Evolutionary conservation across 2,888 invertebrate species (phyloP), one percentile per base, ranked within the genome.

Genomic region (Phragmatobia fuliginosa): DNA sequence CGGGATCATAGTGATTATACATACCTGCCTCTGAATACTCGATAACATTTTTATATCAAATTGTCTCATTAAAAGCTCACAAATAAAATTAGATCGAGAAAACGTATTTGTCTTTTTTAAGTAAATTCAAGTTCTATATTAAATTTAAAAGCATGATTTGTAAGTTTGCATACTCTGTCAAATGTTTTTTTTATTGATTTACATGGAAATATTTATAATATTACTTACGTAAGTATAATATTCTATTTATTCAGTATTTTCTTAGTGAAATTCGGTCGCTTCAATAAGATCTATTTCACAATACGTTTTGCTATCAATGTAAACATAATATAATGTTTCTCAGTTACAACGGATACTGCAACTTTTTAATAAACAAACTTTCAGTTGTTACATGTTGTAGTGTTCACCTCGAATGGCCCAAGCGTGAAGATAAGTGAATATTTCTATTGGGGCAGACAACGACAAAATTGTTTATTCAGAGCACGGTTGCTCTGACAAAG

Each of bases 401-500:
- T 79, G 76, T 76, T 68, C 41, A 32, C 66, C 31, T 41, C 2
- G 25, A 68, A 68, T 60, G 59, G 41, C n/a, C 36, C 49, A 68
- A 80, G 70, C 73, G 78, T 80, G 74, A 49, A 76, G 74, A 78
- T 85, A 85, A 82, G 83, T 83, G 86, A 88, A 86, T 86, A 86
- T 84, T 88, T 85, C 74, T 77, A 83, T 81, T 79, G 77, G 66
- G 71, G 79, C 76, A 83, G 84, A 77, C 78, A 79, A 72, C 74
- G 76, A 81, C 78, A 75, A 70, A 79, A 83, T 87, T 87, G 85
- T 88, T 83, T 87, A 90, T 89, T 89, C 89, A 78, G 76, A 70
- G 75, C 90, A 88, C 88, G 88, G 77, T 72, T 78, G 70, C 79
- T 74, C 82, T 82, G 84, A 85, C 86, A 87, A 84, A 87, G 87